A percentile compares a stretch with the other conserved stretches of the same genome.
Evolutionary conservation across 2,888 invertebrate genomes (phyloP).

Genomic region (Eristalis tenax): DNA sequence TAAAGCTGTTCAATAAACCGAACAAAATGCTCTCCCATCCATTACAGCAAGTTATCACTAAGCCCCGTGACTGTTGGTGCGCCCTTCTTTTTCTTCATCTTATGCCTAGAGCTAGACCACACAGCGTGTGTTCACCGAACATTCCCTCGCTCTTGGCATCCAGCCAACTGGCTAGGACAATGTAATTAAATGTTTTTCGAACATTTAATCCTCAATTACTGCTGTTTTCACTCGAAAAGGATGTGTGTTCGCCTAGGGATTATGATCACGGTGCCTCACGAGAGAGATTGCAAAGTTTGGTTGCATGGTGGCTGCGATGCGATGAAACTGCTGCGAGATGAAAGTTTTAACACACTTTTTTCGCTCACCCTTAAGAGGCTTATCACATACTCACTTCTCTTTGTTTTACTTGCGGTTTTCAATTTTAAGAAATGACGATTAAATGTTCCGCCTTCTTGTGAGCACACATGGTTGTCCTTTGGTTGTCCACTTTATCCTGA

Average conservation of each 20-base stretch:
- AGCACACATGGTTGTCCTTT: too few species aligned
- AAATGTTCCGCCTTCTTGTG: too few species aligned
- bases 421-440: background rate
- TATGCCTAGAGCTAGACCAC: too few species aligned
- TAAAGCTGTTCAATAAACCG: too few species aligned
- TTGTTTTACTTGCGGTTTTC: background rate
- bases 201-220: background rate
- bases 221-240: background rate
- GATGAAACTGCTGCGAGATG: too few species aligned
- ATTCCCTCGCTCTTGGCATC: background rate
- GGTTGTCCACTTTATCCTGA: too few species aligned
- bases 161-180: background rate
- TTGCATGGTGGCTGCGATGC: too few species aligned
- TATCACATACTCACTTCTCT: background rate
- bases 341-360: background rate
- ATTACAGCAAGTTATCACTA: too few species aligned
- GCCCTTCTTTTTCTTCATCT: too few species aligned
- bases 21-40: too few species aligned
- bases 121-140: too few species aligned
- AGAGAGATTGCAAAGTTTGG: background rate
- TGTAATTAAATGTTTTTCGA: constrained; percentile 3
- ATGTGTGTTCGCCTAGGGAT: background rate
- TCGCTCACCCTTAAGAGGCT: background rate
- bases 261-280: background rate
- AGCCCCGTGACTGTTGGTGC: too few species aligned